Evolutionary conservation across 2,888 invertebrate species (phyloP), one percentile per base, ranked within the genome.

Genomic region (Caenorhabditis sp.): DNA sequence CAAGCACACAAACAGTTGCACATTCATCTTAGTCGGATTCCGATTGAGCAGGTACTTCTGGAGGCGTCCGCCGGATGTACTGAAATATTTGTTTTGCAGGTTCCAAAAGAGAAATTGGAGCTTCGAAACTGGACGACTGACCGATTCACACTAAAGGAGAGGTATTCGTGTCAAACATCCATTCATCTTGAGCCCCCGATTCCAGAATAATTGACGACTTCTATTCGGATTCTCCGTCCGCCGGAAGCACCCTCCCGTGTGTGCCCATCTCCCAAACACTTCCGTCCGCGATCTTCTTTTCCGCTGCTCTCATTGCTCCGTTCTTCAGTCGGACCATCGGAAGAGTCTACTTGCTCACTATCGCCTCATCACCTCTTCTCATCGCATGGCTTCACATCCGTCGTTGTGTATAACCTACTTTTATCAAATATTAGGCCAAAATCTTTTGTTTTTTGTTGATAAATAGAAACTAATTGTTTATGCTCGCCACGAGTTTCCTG

Each of bases 101-200:
- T 87, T 11, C 85, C 86, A 4, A 79, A 15, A 22, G 79, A 76
- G 32, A 68, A 78, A 41, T 17, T 50, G 6, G 72, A 30, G 4
- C 75, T 81, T 0, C 78, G 79, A 17, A 43, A 71, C 20, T 87
- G 86, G 86, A 78, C 85, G n/a, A 72, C 70, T 20, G 73, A 79
- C 8, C 35, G 83, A 30, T 87, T 83, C 45, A 52, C 48, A 7
- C 63, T 78, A 45, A 87, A 87, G 37, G 87, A 87, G 50, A 78
- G 70, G 80, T 82, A 32, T 52, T 17, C 43, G 63, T 63, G 50
- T 41, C 41, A 24, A 55, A 15, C n/a, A 2, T 13, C 17, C 50
- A 62, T 55, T 61, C 50, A 39, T 41, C 41, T 22, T 22, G 2
- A 32, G 11, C 0, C 55, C 6, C 43, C 17, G 4, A 41, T 76